Base-by-base conservation (phyloP, 1,140 invertebrate species). In the Bombus difficillimus region DNA sequence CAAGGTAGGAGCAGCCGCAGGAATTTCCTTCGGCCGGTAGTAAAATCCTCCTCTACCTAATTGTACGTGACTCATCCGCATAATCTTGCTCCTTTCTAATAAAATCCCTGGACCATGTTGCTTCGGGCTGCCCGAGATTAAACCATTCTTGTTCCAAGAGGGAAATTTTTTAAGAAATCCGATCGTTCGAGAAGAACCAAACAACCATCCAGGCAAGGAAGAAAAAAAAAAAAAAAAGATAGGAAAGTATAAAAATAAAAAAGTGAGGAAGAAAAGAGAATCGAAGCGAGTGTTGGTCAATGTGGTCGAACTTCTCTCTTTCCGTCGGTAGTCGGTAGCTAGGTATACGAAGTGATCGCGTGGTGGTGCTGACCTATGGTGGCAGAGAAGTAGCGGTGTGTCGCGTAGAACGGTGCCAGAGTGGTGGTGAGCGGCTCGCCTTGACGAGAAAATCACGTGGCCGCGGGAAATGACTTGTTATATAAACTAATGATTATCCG, bases 391-490 rank as follows among this genome's bases (percentile, higher is more conserved):
- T 71, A 78, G 85, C 78, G 82, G 88, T 68, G 88, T 75, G 78
- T 82, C 80, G 72, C 43, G 41, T 57, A 43, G 78, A 32, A 37
- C 59, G 79, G 62, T 66, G 81, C 47, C 47, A 62, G 84, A 79
- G 90, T 89, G 93, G 92, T 92, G 91, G 93, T 91, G 93, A 94
- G 93, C 92, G 92, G 94, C 93, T 95, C 91, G 92, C 94, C 94
- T 95, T 95, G 94, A 94, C 93, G 90, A 92, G 92, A 93, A 94
- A 94, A 94, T 95, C 94, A 94, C 93, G 94, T 95, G 93, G 92
- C 91, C 88, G 92, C 92, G 93, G 93, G 92, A 95, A 95, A 95
- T 95, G 93, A 95, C 94, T 94, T 90, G 94, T 95, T 95, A 95
- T 93, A 94, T 94, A 95, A 95, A 95, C 93, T 93, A 94, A 93